These are phyloP conservation scores for Fulica atra DNA, from an alignment of 2,113 vertebrate species.

Conservation along the genomic window DNA sequence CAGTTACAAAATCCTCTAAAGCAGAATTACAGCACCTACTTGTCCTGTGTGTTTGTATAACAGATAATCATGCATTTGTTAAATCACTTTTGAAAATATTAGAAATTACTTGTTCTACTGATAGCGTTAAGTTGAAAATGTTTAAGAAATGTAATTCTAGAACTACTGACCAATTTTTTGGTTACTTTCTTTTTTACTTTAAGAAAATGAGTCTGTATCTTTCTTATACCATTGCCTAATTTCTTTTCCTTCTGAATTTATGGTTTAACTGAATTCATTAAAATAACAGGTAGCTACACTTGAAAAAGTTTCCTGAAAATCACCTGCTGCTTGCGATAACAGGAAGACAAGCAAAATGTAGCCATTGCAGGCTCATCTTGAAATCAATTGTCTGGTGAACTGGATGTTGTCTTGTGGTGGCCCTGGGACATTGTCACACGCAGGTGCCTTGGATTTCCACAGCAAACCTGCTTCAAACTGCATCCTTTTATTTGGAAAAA, in stretches of 20 bases:
- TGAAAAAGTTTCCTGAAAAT: background rate
- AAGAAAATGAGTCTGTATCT: background rate
- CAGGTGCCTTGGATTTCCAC: background rate
- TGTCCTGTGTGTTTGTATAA: background rate
- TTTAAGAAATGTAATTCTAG: background rate
- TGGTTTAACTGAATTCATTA: background rate
- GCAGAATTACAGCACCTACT: background rate
- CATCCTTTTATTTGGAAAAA: background rate
- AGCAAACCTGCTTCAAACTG: background rate
- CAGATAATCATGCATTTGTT: background rate
- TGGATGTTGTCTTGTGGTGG: background rate
- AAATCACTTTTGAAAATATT: background rate
- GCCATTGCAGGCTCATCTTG: background rate
- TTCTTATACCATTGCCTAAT: background rate
- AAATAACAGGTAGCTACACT: background rate
- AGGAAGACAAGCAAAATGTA: background rate
- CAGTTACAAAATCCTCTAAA: background rate
- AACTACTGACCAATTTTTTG: background rate
- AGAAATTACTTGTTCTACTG: background rate
- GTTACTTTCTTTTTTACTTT: background rate
- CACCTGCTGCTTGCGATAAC: background rate
- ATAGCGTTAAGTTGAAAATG: background rate
- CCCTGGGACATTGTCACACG: accelerated
- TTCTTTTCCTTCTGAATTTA: background rate
- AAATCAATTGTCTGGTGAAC: background rate